Percentiles rank a stretch among this genome's conserved stretches.
These are phyloP conservation scores for Epinotia nisella DNA, from an alignment of 2,888 invertebrate species.

Conservation along the genomic window DNA sequence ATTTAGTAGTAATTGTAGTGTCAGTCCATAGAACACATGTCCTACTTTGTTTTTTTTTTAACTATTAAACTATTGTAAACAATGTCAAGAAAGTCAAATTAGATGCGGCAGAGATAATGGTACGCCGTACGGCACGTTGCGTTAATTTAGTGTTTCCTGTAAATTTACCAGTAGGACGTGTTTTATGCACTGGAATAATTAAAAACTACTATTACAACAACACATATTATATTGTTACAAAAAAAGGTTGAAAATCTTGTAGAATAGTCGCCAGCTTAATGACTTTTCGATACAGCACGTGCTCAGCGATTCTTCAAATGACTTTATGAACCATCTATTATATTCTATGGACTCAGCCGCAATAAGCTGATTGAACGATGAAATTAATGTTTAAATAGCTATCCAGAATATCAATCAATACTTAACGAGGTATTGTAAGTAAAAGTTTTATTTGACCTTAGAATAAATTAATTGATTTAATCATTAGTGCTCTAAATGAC, in stretches of 20 bases:
- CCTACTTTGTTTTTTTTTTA: background rate
- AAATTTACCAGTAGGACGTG: too few relatives aligned
- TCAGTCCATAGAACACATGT: background rate
- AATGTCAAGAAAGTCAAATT: background rate
- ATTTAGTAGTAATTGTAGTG: too few relatives aligned
- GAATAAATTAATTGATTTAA: constrained; percentile 38
- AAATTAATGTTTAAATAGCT: constrained; percentile 39
- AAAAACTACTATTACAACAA: too few relatives aligned
- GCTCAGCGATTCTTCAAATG: constrained; percentile 50
- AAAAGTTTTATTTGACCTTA: constrained; percentile 40
- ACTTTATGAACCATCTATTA: constrained; percentile 53
- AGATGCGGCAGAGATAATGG: background rate
- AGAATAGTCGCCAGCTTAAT: constrained; percentile 50
- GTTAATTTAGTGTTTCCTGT: too few relatives aligned
- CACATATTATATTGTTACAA: too few relatives aligned
- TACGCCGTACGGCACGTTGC: too few relatives aligned
- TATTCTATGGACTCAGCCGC: constrained; percentile 43
- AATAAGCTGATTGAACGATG: constrained; percentile 31
- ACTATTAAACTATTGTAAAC: background rate
- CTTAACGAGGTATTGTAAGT: constrained; percentile 41
- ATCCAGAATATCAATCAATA: constrained; percentile 39
- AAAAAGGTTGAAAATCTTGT: constrained; percentile 18
- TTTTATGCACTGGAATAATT: too few relatives aligned
- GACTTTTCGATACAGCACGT: constrained; percentile 50
- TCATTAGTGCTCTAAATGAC: constrained; percentile 35